Base-by-base conservation (phyloP, 2,113 vertebrate genomes). In the Pseudorasbora parva region DNA sequence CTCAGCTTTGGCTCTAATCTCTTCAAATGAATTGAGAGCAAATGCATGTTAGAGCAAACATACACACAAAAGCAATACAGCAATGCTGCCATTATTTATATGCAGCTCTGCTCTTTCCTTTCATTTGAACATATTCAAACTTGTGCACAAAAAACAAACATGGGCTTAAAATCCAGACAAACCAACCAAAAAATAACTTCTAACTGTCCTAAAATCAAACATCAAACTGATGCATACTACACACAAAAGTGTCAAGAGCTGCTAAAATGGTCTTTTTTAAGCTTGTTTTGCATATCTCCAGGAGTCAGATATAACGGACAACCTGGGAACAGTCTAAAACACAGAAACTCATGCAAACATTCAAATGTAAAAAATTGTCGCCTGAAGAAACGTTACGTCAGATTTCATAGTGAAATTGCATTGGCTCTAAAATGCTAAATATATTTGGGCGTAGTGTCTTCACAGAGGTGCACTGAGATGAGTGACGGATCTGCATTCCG, bases 21-120 rank as follows among this genome's bases (percentile, higher is more conserved):
- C 51, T 23, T 77, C 54, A 56, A 15, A 77, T 77, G 1, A 41
- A 77, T 17, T 12, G 33, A n/a, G 74, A 56, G 27, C 49, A 54
- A 56, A 76, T 37, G 15, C 73, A 77, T 77, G 27, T 56, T 37
- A 76, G 33, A 77, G 17, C 33, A 82, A 69, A 59, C 80, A 82
- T 23, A 43, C 21, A 25, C 23, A 23, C 5, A 54, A 60, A 41
- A 21, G 21, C 49, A 73, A 59, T 37, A 33, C 30, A 57, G 41
- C 15, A 15, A 54, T 33, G 33, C 47, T 75, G 71, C 6, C 7
- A 49, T 7, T 27, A 27, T 73, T 7, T 49, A 27, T 49, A 73
- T 49, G 49, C 23, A 49, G n/a, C 19, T 37, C 33, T 57, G 72
- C 27, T 68, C 27, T 37, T 37, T 68, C 62, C 17, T 37, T 66